Evolutionary conservation across 2,797 vertebrate genomes (phyloP).

Genomic region (Crocidura indochinensis): DNA sequence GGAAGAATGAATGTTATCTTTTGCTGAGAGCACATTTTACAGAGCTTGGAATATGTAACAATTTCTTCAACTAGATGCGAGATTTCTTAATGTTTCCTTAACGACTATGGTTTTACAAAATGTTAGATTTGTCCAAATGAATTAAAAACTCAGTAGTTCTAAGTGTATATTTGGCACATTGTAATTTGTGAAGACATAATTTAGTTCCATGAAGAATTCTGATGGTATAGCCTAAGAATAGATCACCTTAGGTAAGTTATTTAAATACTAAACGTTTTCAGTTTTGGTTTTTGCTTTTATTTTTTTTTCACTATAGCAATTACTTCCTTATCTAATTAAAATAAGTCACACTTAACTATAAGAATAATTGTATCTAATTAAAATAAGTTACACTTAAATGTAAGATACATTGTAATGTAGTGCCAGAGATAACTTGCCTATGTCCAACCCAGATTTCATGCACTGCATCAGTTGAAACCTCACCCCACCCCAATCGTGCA

Average conservation of each 20-base stretch:
- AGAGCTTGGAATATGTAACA: background rate
- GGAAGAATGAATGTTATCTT: conserved; percentile 1
- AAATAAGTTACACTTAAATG: no score
- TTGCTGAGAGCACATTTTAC: background rate
- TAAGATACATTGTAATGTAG: no score
- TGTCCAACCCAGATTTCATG: no score
- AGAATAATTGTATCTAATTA: no score
- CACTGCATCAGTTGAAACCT: no score
- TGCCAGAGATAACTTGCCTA: no score
- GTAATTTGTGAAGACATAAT: conserved; percentile 32
- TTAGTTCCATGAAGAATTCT: conserved; percentile 28
- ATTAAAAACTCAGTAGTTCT: background rate
- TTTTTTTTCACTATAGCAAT: background rate
- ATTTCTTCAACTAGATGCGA: background rate
- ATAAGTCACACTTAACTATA: no score
- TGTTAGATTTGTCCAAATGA: conserved; percentile 36
- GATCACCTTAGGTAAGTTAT: conserved; percentile 17
- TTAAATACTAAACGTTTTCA: background rate
- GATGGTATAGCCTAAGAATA: background rate
- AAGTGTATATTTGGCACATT: background rate
- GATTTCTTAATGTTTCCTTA: conserved; percentile 40
- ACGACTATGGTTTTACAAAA: conserved; percentile 16
- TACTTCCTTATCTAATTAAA: background rate
- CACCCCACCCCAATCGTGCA: no score
- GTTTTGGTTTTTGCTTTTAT: background rate